Evolutionary conservation across 2,888 invertebrate genomes (phyloP), one percentile per base, ranked within the genome.

Genomic region (Crossocerus cetratus): DNA sequence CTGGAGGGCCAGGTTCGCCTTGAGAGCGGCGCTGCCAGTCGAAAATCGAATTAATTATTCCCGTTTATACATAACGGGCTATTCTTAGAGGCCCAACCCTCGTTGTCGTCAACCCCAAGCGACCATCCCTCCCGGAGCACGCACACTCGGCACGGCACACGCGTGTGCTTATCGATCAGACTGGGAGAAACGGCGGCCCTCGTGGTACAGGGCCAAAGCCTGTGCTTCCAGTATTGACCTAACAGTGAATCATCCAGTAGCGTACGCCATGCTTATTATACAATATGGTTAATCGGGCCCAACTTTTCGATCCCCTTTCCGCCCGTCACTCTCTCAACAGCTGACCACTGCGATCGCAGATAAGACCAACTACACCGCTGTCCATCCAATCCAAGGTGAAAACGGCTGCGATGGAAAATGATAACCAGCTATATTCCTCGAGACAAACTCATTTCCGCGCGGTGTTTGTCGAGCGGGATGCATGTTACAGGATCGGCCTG

Each of bases 171-270:
- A 86, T 86, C 83, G 85, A 86, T 86, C 83, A 78, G n/a, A n/a
- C 77, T 76, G 72, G 78, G 78, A 72, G 77, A 80, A 83, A 77
- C 81, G 16, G n/a, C 3, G 62, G 76, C 76, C 77, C 79, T 79
- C 69, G 68, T 65, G 58, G 77, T 80, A 75, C 72, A 74, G 70
- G 61, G 61, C 2, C 2, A 4, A 11, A 1, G 14, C 49, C 71
- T 80, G 76, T 49, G 14, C 67, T 76, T 65, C 76, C 74, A 74
- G 69, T 86, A 85, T 87, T 83, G 85, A 87, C 83, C 84, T 80
- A 86, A 84, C 86, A 84, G 82, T 85, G 86, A 87, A 85, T 87
- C 86, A 86, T 79, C 79, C 73, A 44, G 56, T 58, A 71, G 72
- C 69, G 59, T 76, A 69, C 74, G 70, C 62, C 65, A 63, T 32